Conservation (phyloP, 2,888 invertebrate species). For the Rotaria sp. region DNA sequence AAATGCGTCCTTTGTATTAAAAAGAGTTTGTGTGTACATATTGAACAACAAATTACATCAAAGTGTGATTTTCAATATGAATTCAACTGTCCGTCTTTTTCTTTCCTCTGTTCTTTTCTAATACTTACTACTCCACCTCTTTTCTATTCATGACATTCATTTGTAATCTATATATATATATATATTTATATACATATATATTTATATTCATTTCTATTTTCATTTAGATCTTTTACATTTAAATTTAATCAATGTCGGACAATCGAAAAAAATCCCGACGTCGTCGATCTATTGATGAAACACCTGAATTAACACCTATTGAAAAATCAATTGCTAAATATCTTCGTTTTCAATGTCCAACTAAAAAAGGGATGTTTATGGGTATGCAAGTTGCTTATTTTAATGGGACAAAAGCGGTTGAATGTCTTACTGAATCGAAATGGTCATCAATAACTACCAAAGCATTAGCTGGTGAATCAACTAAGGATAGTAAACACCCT, state of each 20-base stretch:
- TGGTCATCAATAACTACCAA: constrained; percentile 34
- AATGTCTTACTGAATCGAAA: constrained; percentile 40
- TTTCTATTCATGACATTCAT: neutral
- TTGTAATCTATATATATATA: neutral
- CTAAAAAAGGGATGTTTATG: constrained; percentile 87
- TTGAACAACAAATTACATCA: constrained; percentile 24
- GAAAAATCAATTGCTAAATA: constrained; percentile 88
- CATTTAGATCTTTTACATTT: neutral
- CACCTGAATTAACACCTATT: constrained; percentile 63
- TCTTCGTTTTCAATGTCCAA: constrained; percentile 82
- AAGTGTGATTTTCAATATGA: constrained; percentile 22
- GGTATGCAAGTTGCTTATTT: constrained; percentile 95
- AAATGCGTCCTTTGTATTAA: constrained; percentile 9
- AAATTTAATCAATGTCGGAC: constrained; percentile 26
- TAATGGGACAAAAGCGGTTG: constrained; percentile 63
- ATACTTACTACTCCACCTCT: neutral
- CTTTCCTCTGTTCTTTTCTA: neutral
- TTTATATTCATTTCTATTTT: neutral
- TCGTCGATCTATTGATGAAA: neutral
- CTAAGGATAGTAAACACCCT: neutral
- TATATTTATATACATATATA: neutral
- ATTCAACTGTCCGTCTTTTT: neutral
- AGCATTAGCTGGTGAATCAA: constrained; percentile 24
- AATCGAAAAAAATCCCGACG: constrained; percentile 25
- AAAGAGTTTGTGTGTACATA: constrained; percentile 2